Conservation (phyloP, 1,140 invertebrate genomes). For the Zeugodacus cucurbitae region DNA sequence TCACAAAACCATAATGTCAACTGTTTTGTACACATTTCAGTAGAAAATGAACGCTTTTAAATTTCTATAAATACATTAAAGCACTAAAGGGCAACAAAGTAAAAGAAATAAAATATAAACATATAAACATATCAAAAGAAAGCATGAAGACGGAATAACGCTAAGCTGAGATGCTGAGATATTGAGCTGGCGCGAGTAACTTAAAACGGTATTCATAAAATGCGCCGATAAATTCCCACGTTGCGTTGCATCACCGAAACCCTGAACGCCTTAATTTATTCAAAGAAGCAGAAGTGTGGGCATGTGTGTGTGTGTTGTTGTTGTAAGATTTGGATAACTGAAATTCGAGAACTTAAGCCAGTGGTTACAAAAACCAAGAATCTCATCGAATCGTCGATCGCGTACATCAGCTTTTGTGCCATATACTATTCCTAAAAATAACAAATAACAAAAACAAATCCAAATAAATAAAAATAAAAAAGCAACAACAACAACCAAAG, state of each 20-base stretch:
- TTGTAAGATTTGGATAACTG: conserved; percentile 10
- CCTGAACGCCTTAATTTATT: conserved; percentile 60
- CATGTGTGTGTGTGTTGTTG: not conserved
- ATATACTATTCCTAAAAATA: not conserved
- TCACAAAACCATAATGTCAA: conserved; percentile 51
- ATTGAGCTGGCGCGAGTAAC: not conserved
- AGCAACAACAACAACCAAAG: conserved; percentile 26
- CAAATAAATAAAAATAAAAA: not conserved
- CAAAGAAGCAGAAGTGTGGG: conserved; percentile 51
- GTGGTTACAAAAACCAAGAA: not conserved
- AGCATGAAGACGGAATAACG: not conserved
- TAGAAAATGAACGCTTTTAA: conserved; percentile 39
- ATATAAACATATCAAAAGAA: not conserved
- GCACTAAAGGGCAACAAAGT: conserved; percentile 16
- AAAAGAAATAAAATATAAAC: conserved; percentile 26
- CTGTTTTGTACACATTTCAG: conserved; percentile 43
- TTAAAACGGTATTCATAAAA: not conserved
- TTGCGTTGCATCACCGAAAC: not conserved
- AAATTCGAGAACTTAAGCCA: not conserved
- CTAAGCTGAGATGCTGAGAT: not conserved
- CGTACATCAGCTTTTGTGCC: conserved; percentile 25
- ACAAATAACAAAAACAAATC: not conserved
- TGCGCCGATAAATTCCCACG: not conserved
- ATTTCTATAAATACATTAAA: conserved; percentile 36
- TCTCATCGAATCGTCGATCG: not conserved